Evolutionary conservation across 2,797 vertebrate species (phyloP).

Genomic region (Phalanger gymnotis): DNA sequence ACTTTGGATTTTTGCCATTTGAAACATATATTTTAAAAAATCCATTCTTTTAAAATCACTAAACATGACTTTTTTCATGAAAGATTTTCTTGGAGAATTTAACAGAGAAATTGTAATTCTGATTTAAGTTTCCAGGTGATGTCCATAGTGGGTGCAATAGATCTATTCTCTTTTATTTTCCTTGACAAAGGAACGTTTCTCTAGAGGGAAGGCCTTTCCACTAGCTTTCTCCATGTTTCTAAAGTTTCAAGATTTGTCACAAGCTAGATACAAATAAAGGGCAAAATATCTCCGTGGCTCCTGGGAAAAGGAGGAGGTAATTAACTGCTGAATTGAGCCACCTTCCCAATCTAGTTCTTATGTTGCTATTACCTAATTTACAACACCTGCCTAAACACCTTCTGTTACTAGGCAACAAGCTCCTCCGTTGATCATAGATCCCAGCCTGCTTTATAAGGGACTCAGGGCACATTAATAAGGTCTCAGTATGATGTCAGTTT

Average conservation of each 20-base stretch:
- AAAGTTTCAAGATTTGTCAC: too few species aligned
- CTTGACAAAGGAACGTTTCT: background rate
- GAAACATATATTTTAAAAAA: background rate
- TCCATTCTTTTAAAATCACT: background rate
- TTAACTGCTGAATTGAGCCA: background rate
- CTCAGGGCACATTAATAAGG: background rate
- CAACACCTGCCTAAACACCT: background rate
- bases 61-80: background rate
- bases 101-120: background rate
- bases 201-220: background rate
- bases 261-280: background rate
- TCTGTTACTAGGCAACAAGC: background rate
- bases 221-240: too few species aligned
- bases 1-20: background rate
- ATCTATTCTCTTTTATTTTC: background rate
- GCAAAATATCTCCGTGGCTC: background rate
- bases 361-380: background rate
- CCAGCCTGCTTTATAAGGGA: background rate
- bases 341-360: background rate
- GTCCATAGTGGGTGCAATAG: fast-evolving
- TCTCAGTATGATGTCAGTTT: background rate
- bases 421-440: background rate
- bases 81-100: background rate
- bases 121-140: background rate
- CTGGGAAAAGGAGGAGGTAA: background rate